Percentiles rank a stretch among this genome's conserved stretches.
phyloP scores from a whole-genome alignment of 2,888 invertebrate species.

The Nebria salina region DNA sequence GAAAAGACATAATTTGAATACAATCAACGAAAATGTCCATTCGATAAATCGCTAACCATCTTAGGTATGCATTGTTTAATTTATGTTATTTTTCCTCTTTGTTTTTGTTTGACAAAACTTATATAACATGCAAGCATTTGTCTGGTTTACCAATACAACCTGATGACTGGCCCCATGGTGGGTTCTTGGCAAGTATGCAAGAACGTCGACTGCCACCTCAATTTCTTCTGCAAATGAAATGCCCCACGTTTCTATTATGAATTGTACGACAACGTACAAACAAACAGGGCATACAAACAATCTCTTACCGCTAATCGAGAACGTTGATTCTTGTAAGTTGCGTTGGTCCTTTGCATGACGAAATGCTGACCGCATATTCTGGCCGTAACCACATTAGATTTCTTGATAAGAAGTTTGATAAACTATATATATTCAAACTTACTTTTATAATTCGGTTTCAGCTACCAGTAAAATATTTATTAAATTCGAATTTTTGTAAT shows the following conservation, averaged over 20 bases:
- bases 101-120: too few species aligned
- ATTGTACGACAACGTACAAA: slow-evolving; percentile 3
- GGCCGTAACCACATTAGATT: too few species aligned
- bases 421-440: too few species aligned
- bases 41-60: slow-evolving; percentile 35
- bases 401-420: too few species aligned
- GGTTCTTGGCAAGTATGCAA: slow-evolving; percentile 86
- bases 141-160: slow-evolving; percentile 80
- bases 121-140: slow-evolving; percentile 33
- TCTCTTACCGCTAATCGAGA: too few species aligned
- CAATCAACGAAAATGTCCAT: slow-evolving; percentile 32
- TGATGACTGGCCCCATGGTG: slow-evolving; percentile 89
- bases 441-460: too few species aligned
- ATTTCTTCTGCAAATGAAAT: slow-evolving; percentile 71
- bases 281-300: neutral
- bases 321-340: too few species aligned
- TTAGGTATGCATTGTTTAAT: slow-evolving; percentile 34
- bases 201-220: slow-evolving; percentile 78
- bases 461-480: too few species aligned
- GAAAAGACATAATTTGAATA: slow-evolving; percentile 13
- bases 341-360: too few species aligned
- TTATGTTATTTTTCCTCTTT: neutral
- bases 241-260: slow-evolving; percentile 1
- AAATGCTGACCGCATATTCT: too few species aligned
- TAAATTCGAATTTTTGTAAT: too few species aligned